Base-by-base conservation (phyloP, 2,113 vertebrate species). In the Anoplopoma fimbria region DNA sequence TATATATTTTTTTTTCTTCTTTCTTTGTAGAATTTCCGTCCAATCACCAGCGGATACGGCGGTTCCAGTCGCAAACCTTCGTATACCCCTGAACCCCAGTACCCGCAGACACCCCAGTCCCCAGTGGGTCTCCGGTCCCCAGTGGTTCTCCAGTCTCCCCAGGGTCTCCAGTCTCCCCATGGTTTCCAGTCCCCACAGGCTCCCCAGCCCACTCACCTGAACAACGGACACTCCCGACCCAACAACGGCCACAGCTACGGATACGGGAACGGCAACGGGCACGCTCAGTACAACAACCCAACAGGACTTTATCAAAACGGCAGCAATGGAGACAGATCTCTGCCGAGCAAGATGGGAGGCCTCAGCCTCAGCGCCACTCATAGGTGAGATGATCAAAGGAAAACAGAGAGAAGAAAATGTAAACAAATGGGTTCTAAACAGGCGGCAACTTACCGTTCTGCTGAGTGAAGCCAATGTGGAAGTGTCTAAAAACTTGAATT, bases 281-380 rank as follows among this genome's bases (percentile, higher is more conserved):
- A 79, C 7, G 4, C 91, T 74, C 96, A 96, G 79, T 97, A 96
- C 51, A 96, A 97, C 86, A 96, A 94, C 60, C 95, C 97, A 0
- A 84, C 94, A 1, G 93, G 92, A 76, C 95, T 97, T 10, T 95
- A 95, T 0, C 95, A 94, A 0, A 97, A 97, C 9, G 86, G 86
- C 72, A 92, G 82, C 91, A 95, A 95, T 23, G 91, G 89, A 0
- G 96, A 98, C 63, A 23, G 91, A 3, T 87, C 79, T 12, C 93
- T 99, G 53, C 95, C 96, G 0, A 92, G 91, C 88, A 97, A 98
- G 90, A 96, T 99, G 95, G 94, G 95, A 1, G 84, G 93, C 42
- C 96, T 99, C 75, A 96, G 95, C 71, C 93, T 99, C 81, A 79
- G 95, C 58, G 87, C 97, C 76, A 87, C 95, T 34, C 94, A 96